These are phyloP conservation scores for Panzeria rudis DNA, from an alignment of 2,888 invertebrate species.

Conservation along the genomic window DNA sequence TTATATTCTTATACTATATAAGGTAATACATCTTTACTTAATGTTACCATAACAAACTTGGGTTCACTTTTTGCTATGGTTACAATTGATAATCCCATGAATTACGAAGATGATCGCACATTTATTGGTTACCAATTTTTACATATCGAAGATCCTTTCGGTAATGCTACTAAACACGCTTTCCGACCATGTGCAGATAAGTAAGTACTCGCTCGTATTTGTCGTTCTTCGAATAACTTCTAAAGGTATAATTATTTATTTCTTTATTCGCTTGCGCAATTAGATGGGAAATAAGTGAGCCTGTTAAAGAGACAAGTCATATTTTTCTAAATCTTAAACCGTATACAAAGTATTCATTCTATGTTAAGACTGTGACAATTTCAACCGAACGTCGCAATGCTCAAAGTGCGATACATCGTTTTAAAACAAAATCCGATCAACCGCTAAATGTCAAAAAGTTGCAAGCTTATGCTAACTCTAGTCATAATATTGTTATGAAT, in stretches of 20 bases:
- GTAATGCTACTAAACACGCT: constrained; percentile 93
- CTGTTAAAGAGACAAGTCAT: constrained; percentile 83
- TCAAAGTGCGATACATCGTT: constrained; percentile 92
- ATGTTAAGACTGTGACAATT: constrained; percentile 96
- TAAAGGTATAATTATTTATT: not conserved
- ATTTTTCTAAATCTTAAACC: constrained; percentile 89
- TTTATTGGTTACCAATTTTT: constrained; percentile 95
- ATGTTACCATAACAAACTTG: constrained; percentile 80
- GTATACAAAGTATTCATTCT: constrained; percentile 96
- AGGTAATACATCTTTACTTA: constrained; percentile 86
- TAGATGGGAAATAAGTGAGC: constrained; percentile 79
- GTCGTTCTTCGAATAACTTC: not conserved
- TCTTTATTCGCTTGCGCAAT: constrained; percentile 17
- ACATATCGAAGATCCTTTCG: constrained; percentile 89
- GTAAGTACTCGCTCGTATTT: constrained; percentile 82
- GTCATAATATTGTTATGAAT: constrained; percentile 79
- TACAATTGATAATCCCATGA: constrained; percentile 86
- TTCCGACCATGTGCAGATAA: constrained; percentile 94
- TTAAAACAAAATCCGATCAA: constrained; percentile 87
- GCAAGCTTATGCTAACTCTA: constrained; percentile 80
- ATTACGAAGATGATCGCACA: constrained; percentile 90
- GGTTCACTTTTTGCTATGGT: constrained; percentile 85
- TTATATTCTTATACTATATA: constrained; percentile 71
- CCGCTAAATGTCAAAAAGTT: constrained; percentile 78
- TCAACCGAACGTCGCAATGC: constrained; percentile 91